These are phyloP conservation scores for Microcebus tavaratra DNA, from an alignment of 2,113 vertebrate genomes.

Conservation along the genomic window DNA sequence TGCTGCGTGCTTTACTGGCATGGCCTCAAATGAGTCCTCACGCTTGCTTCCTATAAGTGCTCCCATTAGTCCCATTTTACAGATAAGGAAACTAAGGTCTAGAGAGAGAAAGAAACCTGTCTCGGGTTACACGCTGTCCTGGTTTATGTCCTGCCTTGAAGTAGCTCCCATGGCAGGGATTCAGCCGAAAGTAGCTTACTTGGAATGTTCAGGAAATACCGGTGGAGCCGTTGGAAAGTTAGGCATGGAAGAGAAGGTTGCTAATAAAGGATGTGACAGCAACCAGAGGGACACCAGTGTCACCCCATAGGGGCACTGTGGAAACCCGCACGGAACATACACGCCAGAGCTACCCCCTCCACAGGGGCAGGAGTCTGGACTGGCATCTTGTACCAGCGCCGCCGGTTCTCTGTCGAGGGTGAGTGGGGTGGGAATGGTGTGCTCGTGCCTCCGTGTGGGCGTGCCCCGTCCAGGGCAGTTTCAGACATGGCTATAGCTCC, in stretches of 20 bases:
- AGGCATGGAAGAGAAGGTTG: background rate
- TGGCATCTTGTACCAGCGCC: background rate
- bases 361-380: background rate
- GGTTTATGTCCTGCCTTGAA: background rate
- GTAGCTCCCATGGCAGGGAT: background rate
- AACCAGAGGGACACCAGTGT: background rate
- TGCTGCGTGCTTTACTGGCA: background rate
- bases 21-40: background rate
- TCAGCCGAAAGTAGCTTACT: background rate
- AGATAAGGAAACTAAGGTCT: background rate
- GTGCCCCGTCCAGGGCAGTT: background rate
- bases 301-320: background rate
- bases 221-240: background rate
- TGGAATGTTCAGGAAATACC: background rate
- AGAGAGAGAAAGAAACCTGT: background rate
- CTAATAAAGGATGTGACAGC: background rate
- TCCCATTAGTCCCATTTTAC: background rate
- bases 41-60: background rate
- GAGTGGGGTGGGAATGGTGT: too few relatives aligned
- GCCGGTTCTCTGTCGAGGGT: background rate
- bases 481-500: background rate
- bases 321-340: background rate
- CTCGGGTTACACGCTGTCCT: background rate
- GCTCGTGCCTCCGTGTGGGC: background rate
- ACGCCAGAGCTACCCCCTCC: background rate